Conservation (phyloP, 2,888 invertebrate species). For the Synanthedon tipuliformis region DNA sequence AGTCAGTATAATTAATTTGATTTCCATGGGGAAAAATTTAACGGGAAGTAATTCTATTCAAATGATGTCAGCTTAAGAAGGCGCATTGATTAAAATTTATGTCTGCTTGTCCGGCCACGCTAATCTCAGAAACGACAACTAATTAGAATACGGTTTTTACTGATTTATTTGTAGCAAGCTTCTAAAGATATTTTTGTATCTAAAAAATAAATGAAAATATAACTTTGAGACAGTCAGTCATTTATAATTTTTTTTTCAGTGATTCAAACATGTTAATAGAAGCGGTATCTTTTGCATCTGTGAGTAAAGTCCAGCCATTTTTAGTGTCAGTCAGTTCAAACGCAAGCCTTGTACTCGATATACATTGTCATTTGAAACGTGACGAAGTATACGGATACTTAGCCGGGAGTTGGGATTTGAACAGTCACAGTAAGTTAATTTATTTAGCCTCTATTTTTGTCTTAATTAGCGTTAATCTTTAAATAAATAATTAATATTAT, state of each 20-base stretch:
- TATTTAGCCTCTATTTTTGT: not conserved
- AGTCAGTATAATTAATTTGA: too few relatives aligned
- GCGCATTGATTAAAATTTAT: too few relatives aligned
- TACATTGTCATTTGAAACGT: constrained; percentile 93
- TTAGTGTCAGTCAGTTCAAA: constrained; percentile 88
- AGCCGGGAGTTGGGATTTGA: constrained; percentile 95
- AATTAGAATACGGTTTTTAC: too few relatives aligned
- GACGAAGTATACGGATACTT: constrained; percentile 96
- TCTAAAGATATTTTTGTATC: not conserved
- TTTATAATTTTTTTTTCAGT: constrained; percentile 67
- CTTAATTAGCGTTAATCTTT: not conserved
- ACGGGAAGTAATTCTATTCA: too few relatives aligned
- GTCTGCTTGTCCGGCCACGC: too few relatives aligned
- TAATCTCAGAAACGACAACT: too few relatives aligned
- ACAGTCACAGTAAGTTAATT: constrained; percentile 84
- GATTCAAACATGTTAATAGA: constrained; percentile 91
- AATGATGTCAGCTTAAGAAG: too few relatives aligned
- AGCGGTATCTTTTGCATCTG: constrained; percentile 86
- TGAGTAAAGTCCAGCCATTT: constrained; percentile 94
- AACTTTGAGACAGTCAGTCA: too few relatives aligned
- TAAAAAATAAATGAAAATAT: not conserved
- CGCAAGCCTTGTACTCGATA: constrained; percentile 87
- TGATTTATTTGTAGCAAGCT: too few relatives aligned
- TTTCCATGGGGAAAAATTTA: too few relatives aligned
- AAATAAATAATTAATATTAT: constrained; percentile 5